Evolutionary conservation across 2,113 vertebrate genomes (phyloP).

Genomic region (Hepsetus odoe): DNA sequence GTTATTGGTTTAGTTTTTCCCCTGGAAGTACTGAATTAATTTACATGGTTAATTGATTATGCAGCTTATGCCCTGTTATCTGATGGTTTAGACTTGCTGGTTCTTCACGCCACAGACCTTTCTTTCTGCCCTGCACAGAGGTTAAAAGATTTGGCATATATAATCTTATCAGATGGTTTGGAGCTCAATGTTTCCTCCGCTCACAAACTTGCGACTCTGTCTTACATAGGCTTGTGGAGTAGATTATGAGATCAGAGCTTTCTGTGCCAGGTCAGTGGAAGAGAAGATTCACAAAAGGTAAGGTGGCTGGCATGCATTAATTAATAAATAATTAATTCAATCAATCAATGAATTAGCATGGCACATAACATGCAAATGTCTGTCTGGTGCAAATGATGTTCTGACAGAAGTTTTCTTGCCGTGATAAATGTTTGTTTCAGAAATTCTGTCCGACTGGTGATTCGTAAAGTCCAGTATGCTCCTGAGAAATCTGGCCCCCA

Average conservation of each 20-base stretch:
- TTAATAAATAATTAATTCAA: too few species aligned
- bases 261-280: constrained; percentile 89
- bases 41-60: background rate
- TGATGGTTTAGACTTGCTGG: background rate
- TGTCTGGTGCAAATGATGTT: background rate
- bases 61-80: background rate
- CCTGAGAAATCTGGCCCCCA: constrained; percentile 88
- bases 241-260: constrained; percentile 91
- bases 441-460: constrained; percentile 89
- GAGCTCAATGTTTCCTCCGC: background rate
- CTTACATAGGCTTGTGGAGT: constrained; percentile 85
- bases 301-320: background rate
- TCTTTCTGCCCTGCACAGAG: background rate
- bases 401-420: background rate
- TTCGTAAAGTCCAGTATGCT: constrained; percentile 91
- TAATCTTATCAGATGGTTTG: too few species aligned
- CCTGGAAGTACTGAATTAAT: background rate
- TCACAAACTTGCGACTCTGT: background rate
- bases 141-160: background rate
- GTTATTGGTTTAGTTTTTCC: too few species aligned
- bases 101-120: too few species aligned
- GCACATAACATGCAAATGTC: background rate
- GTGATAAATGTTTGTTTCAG: constrained; percentile 59
- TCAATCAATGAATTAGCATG: too few species aligned
- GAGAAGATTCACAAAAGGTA: constrained; percentile 95